Evolutionary conservation across 2,888 invertebrate species (phyloP), one percentile per base, ranked within the genome.

Genomic region (Luperina nickerlii): DNA sequence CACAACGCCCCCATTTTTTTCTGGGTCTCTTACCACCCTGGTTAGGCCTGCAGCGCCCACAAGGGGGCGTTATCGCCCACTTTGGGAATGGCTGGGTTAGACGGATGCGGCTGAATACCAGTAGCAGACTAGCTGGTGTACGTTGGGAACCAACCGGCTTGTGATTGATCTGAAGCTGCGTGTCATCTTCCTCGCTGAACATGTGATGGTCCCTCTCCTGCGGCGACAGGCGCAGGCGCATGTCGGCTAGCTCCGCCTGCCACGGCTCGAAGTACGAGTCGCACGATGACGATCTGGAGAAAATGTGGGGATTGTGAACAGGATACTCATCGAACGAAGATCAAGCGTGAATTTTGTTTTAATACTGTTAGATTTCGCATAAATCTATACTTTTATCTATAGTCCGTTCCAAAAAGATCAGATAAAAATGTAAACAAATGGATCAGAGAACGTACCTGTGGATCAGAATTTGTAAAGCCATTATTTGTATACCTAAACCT

Each of bases 221-320:
- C 70, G 98, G 97, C 84, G 98, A 98, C 89, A 99, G 98, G 74
- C 98, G 98, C 62, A 99, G 96, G 48, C 98, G 97, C 94, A 99
- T 98, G 92, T 98, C 98, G n/a, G 98, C 98, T 74, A 99, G 96
- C 95, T 99, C 99, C 48, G 95, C 98, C 97, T 96, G 98, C 97
- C 97, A 97, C 90, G 97, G 98, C 97, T 99, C 99, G 96, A 99
- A 99, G 96, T 99, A 99, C 0, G 99, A 99, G 94, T 99, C 99
- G 94, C 99, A 99, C 0, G 99, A 99, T 0, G 99, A 98, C 0
- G 99, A 99, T 71, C 98, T 97, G 87, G 0, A 82, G 32, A 74
- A 67, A 74, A 5, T 2, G 27, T 15, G 18, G 24, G 13, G 7
- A 60, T n/a, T 63, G 27, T 27, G 15, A 27, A 62, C 27, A 62